A percentile compares a stretch with the other conserved stretches of the same genome.
Conservation (phyloP, 2,888 invertebrate genomes). For the Vannuccia rotundouncinata region DNA sequence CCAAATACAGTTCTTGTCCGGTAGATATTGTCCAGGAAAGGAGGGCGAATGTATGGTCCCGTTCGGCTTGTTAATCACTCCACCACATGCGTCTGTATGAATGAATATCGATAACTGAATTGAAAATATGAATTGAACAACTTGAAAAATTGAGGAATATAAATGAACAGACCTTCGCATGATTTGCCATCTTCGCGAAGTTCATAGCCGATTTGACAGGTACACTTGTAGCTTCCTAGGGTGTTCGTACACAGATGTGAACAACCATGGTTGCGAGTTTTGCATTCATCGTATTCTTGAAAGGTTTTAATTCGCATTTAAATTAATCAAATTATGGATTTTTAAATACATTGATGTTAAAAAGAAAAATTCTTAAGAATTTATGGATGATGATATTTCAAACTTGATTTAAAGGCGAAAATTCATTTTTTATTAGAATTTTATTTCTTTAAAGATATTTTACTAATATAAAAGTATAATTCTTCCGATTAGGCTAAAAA, state of each 20-base stretch:
- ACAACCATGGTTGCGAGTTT: constrained; percentile 80
- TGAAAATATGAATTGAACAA: neutral
- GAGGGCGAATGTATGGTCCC: constrained; percentile 92
- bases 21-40: constrained; percentile 86
- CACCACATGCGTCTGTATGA: constrained; percentile 84
- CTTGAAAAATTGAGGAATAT: too few species aligned
- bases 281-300: constrained; percentile 95
- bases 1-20: constrained; percentile 93
- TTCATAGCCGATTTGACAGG: constrained; percentile 89
- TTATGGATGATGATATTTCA: neutral
- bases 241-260: constrained; percentile 94
- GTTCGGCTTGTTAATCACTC: constrained; percentile 76
- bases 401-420: neutral
- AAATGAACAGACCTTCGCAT: constrained; percentile 74
- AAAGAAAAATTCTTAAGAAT: neutral
- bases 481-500: too few species aligned
- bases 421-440: too few species aligned
- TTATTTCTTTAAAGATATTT: too few species aligned
- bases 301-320: too few species aligned
- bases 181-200: constrained; percentile 92
- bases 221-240: constrained; percentile 74
- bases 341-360: neutral
- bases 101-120: too few species aligned
- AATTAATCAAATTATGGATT: neutral
- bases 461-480: too few species aligned